Conservation (phyloP, 1,140 invertebrate species). For the Latrodectus geometricus region DNA sequence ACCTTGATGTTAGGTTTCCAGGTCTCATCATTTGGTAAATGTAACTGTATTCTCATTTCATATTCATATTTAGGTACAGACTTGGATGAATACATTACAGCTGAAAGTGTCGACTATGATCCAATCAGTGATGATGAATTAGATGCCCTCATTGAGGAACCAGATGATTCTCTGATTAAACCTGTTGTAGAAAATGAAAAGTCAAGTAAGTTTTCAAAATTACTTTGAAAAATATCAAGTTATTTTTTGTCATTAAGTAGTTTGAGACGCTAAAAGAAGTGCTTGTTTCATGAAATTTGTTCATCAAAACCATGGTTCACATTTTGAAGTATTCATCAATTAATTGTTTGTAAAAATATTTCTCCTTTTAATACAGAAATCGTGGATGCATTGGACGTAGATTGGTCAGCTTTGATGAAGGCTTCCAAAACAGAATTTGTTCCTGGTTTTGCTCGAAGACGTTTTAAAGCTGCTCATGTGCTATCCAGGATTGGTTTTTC, state of each 20-base stretch:
- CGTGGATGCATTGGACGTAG: conserved; percentile 61
- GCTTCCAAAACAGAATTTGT: conserved; percentile 51
- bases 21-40: not conserved
- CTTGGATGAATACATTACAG: conserved; percentile 49
- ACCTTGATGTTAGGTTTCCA: not conserved
- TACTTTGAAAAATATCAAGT: not conserved
- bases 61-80: conserved; percentile 29
- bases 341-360: not conserved
- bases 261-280: no score
- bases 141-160: conserved; percentile 64
- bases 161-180: conserved; percentile 45
- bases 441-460: conserved; percentile 52
- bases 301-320: not conserved
- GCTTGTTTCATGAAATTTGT: not conserved
- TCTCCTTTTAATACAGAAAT: conserved; percentile 17
- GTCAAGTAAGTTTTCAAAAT: conserved; percentile 21
- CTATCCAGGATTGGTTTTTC: conserved; percentile 63
- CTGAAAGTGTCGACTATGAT: conserved; percentile 63
- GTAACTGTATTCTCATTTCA: not conserved
- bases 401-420: conserved; percentile 59
- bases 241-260: not conserved
- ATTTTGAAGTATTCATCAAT: not conserved
- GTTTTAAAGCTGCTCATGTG: conserved; percentile 58
- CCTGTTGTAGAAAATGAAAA: conserved; percentile 28
- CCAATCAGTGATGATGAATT: conserved; percentile 65